Evolutionary conservation across 37 sponge, comb jelly and placozoan species (phyloP).

Genomic region (Beroe forskalii): DNA sequence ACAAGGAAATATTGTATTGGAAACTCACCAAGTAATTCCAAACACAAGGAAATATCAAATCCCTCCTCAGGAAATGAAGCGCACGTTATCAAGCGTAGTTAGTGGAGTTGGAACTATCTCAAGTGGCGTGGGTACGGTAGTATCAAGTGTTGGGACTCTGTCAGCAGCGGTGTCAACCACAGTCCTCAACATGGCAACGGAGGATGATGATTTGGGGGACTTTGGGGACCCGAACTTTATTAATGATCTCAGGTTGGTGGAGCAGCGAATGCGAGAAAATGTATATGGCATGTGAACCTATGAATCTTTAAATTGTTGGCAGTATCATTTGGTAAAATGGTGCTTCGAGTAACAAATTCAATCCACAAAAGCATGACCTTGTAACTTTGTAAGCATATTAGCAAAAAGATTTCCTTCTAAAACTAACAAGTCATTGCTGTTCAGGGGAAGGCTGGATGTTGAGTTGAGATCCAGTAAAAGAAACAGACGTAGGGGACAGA

Average conservation of each 20-base stretch:
- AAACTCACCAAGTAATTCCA: too few relatives aligned
- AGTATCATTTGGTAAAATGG: too few relatives aligned
- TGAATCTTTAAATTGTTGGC: too few relatives aligned
- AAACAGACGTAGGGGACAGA: neutral
- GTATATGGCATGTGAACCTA: too few relatives aligned
- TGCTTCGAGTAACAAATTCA: too few relatives aligned
- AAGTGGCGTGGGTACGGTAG: neutral
- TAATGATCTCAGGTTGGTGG: neutral
- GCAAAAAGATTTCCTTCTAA: too few relatives aligned
- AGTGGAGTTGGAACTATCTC: neutral
- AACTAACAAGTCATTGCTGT: too few relatives aligned
- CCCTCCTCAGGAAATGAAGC: neutral
- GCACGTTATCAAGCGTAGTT: neutral
- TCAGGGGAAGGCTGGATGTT: neutral
- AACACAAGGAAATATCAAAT: neutral
- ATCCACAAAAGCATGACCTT: too few relatives aligned
- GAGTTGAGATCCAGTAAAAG: neutral
- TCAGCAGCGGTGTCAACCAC: conserved; percentile 20
- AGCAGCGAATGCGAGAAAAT: too few relatives aligned
- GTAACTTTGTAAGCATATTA: too few relatives aligned
- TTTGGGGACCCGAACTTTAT: neutral
- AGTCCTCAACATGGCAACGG: conserved; percentile 16
- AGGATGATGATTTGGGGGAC: conserved; percentile 12
- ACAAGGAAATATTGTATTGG: too few relatives aligned
- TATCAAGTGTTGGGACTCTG: conserved; percentile 1